Conservation (phyloP, 2,797 vertebrate genomes). For the Leptoclinus maculatus region DNA sequence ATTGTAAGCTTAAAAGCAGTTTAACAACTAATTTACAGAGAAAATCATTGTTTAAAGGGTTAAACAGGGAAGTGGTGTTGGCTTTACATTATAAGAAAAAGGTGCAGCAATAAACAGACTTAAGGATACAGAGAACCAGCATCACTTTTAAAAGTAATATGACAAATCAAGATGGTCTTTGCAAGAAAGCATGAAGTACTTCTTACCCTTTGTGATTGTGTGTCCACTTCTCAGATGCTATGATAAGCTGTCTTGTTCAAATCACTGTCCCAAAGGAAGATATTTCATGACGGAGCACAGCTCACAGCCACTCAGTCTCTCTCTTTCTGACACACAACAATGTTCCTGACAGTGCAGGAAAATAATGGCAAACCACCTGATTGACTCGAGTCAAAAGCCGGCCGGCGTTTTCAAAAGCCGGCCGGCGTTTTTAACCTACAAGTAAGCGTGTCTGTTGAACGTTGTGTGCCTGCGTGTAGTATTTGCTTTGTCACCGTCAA, state of each 20-base stretch:
- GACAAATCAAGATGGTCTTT: neutral
- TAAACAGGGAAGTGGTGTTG: neutral
- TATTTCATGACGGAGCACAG: constrained; percentile 29
- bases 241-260: constrained; percentile 1
- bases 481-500: too few relatives aligned
- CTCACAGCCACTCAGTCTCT: constrained; percentile 19
- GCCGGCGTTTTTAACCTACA: too few relatives aligned
- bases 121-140: neutral
- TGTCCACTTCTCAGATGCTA: neutral
- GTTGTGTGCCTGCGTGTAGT: too few relatives aligned
- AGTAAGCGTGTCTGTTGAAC: too few relatives aligned
- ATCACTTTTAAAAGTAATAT: neutral
- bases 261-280: constrained; percentile 22
- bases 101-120: neutral
- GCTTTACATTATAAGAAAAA: neutral
- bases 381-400: neutral
- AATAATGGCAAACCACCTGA: constrained; percentile 29
- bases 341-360: constrained; percentile 27
- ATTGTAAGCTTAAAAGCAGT: neutral
- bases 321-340: constrained; percentile 43
- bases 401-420: too few relatives aligned
- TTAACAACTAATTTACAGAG: neutral
- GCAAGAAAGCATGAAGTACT: neutral
- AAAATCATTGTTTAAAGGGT: neutral
- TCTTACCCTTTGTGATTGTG: constrained; percentile 5